A percentile compares a stretch with the other conserved stretches of the same genome.
These are phyloP conservation scores for Ficedula albicollis DNA, from an alignment of 2,797 vertebrate genomes.

Conservation along the genomic window DNA sequence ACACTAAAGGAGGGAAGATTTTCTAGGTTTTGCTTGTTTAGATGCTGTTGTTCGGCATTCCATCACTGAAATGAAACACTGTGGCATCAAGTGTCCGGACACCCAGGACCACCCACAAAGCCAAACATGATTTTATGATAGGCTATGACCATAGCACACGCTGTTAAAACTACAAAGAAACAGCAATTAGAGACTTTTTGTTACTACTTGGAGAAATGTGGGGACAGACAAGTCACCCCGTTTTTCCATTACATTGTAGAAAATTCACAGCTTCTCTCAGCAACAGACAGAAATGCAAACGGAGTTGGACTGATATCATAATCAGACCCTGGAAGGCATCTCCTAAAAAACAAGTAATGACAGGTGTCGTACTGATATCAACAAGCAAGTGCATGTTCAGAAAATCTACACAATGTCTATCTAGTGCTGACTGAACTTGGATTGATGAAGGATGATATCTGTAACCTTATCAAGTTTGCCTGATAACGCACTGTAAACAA, in stretches of 20 bases:
- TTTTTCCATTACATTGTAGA: background rate
- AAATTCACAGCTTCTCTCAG: slow-evolving; percentile 34
- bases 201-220: background rate
- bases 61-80: background rate
- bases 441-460: slow-evolving; percentile 63
- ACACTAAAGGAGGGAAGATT: background rate
- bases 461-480: slow-evolving; percentile 67
- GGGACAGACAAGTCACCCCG: background rate
- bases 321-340: slow-evolving; percentile 40
- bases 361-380: slow-evolving; percentile 56
- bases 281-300: slow-evolving; percentile 14
- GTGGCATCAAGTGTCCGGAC: background rate
- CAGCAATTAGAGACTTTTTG: background rate
- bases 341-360: slow-evolving; percentile 57
- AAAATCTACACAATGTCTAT: slow-evolving; percentile 54
- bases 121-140: background rate
- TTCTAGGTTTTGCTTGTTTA: background rate
- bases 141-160: background rate
- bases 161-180: background rate
- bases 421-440: slow-evolving; percentile 37
- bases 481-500: slow-evolving; percentile 56
- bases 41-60: background rate
- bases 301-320: slow-evolving; percentile 26
- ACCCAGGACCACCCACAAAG: background rate
- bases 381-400: background rate